Evolutionary conservation across 2,113 vertebrate genomes (phyloP), one percentile per base, ranked within the genome.

Genomic region (Tachysurus vachellii): DNA sequence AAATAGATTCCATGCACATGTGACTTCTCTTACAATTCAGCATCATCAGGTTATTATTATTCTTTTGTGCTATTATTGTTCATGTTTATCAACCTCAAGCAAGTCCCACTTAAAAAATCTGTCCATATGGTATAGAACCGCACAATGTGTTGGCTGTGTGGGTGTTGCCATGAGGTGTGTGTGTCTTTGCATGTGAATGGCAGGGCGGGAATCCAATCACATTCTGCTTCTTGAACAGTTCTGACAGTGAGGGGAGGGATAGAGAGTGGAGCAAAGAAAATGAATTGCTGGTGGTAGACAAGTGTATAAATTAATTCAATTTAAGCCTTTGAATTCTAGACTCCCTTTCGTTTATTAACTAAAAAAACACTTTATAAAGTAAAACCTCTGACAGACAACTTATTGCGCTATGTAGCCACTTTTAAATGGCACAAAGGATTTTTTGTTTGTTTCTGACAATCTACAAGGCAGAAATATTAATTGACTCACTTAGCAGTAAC

Each of bases 221-320:
- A 89, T 85, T 90, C 70, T 91, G 89, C 89, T 91, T 89, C 89
- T 91, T 89, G 88, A 93, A 88, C 85, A 89, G 89, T 88, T 92
- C 90, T 91, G 90, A 91, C 80, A 79, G 57, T 23, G 82, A 56
- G 8, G 36, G 42, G 75, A 36, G 80, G 10, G 26, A 21, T 47
- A 2, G 14, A 14, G 75, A 81, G 61, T 53, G 21, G n/a, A 59
- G 42, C 56, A 61, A 42, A 68, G 14, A 61, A 71, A 88, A 82
- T 76, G 12, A 59, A 75, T 68, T 71, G 53, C 1, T 82, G 26
- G 28, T 85, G 68, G 59, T 64, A 68, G 42, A 64, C 8, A 47
- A 61, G 3, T 56, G 23, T 57, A 26, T 26, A 36, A 36, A 36
- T 36, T 36, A 36, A 36, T 36, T 36, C 36, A 36, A 57, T 31